Evolutionary conservation across 2,888 invertebrate genomes (phyloP).

Genomic region (Rhimphoctona megacephalus): DNA sequence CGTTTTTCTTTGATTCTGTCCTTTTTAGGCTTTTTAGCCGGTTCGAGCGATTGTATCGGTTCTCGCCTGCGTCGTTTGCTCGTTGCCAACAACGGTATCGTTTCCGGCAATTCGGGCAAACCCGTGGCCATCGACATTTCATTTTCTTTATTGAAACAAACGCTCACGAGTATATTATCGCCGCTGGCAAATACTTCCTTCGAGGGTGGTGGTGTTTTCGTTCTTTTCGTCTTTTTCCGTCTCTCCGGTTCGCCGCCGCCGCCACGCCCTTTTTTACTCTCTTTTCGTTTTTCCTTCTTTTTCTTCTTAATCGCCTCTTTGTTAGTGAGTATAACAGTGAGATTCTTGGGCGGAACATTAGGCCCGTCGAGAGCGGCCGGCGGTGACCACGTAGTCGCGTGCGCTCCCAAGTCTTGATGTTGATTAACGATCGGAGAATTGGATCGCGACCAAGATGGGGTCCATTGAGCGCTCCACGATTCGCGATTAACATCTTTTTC

Average conservation of each 20-base stretch:
- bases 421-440: conserved; percentile 84
- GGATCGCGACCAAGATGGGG: conserved; percentile 88
- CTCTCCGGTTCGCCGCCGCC: conserved; percentile 83
- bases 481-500: conserved; percentile 75
- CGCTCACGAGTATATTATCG: conserved; percentile 96
- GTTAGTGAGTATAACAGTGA: conserved; percentile 87
- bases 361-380: conserved; percentile 85
- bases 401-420: conserved; percentile 71
- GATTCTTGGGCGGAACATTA: conserved; percentile 85
- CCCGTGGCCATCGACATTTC: conserved; percentile 68
- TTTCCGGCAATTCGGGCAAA: conserved; percentile 79
- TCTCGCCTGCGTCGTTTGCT: conserved; percentile 85
- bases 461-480: conserved; percentile 83
- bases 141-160: conserved; percentile 92
- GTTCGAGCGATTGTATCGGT: conserved; percentile 76
- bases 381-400: conserved; percentile 87
- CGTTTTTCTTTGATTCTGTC: conserved; percentile 83
- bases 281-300: conserved; percentile 85
- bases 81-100: conserved; percentile 80
- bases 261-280: conserved; percentile 82
- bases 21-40: conserved; percentile 83
- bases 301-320: conserved; percentile 86
- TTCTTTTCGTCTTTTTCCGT: conserved; percentile 84
- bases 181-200: conserved; percentile 97
- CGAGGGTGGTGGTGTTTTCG: conserved; percentile 88